These are phyloP conservation scores for Limnephilus marmoratus DNA, from an alignment of 2,888 invertebrate genomes.

Conservation along the genomic window DNA sequence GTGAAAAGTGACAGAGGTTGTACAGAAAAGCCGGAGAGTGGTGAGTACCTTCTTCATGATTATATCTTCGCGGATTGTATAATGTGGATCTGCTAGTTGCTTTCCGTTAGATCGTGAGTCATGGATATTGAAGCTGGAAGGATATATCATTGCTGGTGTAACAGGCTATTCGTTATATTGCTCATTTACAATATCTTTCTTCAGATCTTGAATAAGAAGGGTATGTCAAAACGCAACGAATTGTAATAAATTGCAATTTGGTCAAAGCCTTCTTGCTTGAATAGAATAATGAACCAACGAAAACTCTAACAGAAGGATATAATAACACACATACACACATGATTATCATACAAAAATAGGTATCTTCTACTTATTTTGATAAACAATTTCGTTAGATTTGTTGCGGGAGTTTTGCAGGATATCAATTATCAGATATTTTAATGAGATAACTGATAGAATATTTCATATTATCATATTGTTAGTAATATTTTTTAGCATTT, in stretches of 20 bases:
- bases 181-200: too few relatives aligned
- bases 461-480: too few relatives aligned
- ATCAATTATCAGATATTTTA: background rate
- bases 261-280: background rate
- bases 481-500: too few relatives aligned
- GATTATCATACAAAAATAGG: too few relatives aligned
- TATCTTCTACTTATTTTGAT: background rate
- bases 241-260: background rate
- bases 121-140: background rate
- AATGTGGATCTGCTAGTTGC: background rate
- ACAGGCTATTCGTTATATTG: background rate
- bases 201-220: background rate
- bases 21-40: background rate
- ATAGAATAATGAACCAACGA: background rate
- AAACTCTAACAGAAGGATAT: too few relatives aligned
- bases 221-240: background rate
- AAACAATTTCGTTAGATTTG: background rate
- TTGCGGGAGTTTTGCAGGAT: background rate
- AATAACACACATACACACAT: too few relatives aligned
- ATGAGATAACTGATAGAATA: background rate
- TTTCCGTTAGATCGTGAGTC: background rate
- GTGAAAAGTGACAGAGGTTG: background rate
- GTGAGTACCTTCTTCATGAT: background rate
- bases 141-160: background rate
- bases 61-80: background rate